These are phyloP conservation scores for Cyphomyrus discorhynchus DNA, from an alignment of 2,113 vertebrate genomes.

Conservation along the genomic window DNA sequence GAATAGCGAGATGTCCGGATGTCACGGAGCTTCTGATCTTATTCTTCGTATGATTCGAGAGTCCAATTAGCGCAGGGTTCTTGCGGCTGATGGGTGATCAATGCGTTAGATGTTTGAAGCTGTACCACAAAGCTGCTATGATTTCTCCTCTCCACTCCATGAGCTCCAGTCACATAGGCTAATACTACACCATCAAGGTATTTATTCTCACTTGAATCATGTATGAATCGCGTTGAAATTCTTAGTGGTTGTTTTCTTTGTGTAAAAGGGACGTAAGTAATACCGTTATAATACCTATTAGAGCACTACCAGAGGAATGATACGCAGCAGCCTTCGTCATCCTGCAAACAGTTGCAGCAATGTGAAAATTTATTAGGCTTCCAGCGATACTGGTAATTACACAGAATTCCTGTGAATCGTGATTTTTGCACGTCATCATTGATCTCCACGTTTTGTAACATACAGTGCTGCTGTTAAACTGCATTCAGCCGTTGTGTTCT, in stretches of 20 bases:
- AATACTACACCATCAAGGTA: constrained; percentile 23
- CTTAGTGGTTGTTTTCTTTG: background rate
- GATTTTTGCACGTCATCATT: background rate
- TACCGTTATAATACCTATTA: background rate
- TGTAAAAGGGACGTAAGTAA: background rate
- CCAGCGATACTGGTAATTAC: background rate
- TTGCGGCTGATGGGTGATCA: constrained; percentile 25
- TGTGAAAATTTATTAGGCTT: background rate
- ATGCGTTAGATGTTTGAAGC: constrained; percentile 26
- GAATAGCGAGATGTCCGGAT: background rate
- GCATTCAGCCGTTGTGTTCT: background rate
- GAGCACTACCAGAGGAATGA: background rate
- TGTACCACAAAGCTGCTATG: constrained; percentile 24
- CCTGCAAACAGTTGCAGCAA: constrained; percentile 18
- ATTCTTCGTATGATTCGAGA: constrained; percentile 29
- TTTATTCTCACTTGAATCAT: constrained; percentile 6
- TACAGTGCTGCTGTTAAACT: background rate
- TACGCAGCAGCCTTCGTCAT: background rate
- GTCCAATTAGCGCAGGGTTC: constrained; percentile 23
- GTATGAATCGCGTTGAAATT: background rate
- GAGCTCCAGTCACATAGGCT: constrained; percentile 18
- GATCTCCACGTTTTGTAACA: background rate
- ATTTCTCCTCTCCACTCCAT: constrained; percentile 26
- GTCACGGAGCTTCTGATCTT: background rate
- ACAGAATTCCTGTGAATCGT: background rate